Base-by-base conservation (phyloP, 1,140 invertebrate species). In the Calycopis cecrops region DNA sequence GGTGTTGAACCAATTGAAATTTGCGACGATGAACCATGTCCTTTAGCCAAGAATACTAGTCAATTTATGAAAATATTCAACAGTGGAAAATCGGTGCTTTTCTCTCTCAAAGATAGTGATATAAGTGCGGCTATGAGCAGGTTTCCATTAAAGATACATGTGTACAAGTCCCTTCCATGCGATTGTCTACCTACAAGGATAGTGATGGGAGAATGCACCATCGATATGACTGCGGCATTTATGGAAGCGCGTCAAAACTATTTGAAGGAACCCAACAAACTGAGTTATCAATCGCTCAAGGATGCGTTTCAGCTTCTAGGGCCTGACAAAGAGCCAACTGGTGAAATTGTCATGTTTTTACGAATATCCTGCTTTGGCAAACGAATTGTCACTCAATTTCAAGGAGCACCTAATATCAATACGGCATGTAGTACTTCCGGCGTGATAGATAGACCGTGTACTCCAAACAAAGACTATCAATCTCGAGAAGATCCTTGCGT, bases 381-480 rank as follows among this genome's bases (percentile, higher is more conserved):
- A 63, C 79, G 92, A 57, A 92, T 92, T 33, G 84, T 92, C 4
- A 93, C 92, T 2, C 90, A 90, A 63, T 93, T 92, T 67, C 90
- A 92, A 79, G 80, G 79, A 33, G 58, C 71, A 14, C 66, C 71
- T 11, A 73, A 56, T 40, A 40, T 79, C 35, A 28, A 28, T 28
- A 66, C 63, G 33, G 35, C 54, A 59, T 55, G 62, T 40, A 60
- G 52, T 16, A 62, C 55, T 50, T 57, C 66, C 16, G 55, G 57
- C 14, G 54, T 74, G 11, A 58, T 79, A 18, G 80, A 86, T 59
- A 69, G 80, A 34, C 81, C 80, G 4, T 84, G 83, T 59, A 61
- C 67, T 44, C 75, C 76, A 21, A 60, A 54, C 33, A 83, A 63
- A 58, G 71, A 76, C 18, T 76, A 59, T 44, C 80, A 83, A 60